A percentile compares a stretch with the other conserved stretches of the same genome.
Conservation (phyloP, 2,113 vertebrate genomes). For the Hippopotamus amphibius region DNA sequence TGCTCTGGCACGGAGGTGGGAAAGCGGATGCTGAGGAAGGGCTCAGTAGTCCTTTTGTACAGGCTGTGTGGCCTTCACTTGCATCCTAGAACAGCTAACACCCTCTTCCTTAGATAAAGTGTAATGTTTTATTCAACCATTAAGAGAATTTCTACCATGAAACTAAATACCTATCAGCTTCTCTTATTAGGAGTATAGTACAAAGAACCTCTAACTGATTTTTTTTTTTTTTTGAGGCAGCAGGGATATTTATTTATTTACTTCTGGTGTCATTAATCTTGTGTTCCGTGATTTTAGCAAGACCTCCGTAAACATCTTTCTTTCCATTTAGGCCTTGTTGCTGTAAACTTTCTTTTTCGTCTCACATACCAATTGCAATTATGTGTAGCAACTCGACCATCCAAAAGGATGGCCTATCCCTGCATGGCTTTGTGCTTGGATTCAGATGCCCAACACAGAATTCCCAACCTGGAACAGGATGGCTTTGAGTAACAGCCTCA, state of each 20-base stretch:
- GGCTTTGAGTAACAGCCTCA: not conserved
- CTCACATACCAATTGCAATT: rapidly evolving
- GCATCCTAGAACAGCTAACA: not conserved
- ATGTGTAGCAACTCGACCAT: too few relatives aligned
- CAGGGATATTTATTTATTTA: not conserved
- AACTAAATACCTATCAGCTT: not conserved
- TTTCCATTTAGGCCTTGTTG: not conserved
- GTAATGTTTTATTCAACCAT: not conserved
- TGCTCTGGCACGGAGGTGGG: not conserved
- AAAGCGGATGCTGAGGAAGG: not conserved
- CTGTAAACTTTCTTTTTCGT: not conserved
- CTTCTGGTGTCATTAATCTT: not conserved
- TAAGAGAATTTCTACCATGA: not conserved
- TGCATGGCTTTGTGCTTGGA: not conserved
- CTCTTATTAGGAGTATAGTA: not conserved
- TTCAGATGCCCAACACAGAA: not conserved
- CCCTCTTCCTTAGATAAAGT: not conserved
- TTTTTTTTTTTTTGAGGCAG: not conserved
- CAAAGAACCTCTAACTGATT: not conserved
- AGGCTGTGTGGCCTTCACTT: not conserved
- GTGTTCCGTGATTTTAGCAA: not conserved
- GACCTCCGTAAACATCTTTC: not conserved
- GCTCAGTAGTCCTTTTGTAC: not conserved
- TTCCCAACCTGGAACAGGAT: not conserved
- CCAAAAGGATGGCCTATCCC: not conserved